Evolutionary conservation across 2,113 vertebrate species (phyloP), one percentile per base, ranked within the genome.

Genomic region (Platysternon megacephalum): DNA sequence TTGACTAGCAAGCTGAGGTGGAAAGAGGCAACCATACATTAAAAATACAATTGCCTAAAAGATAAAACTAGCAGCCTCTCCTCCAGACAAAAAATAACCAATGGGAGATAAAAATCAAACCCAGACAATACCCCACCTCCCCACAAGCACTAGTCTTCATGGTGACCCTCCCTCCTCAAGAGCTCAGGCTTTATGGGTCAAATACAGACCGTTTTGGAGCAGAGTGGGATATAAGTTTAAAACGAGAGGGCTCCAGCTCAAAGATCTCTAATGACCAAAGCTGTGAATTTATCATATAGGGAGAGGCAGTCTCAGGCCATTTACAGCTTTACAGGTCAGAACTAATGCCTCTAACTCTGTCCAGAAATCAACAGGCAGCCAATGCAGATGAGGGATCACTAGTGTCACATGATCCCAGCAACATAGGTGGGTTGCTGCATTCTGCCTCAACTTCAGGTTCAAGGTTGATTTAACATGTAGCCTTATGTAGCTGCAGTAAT

Each of bases 381-480:
- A 90, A 3, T 44, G 65, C 3, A 6, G 39, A 86, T 32, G 79
- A 58, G 17, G 58, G 48, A 82, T 8, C 5, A 91, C 4, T 14
- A 84, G 58, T 88, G 11, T 5, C 74, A 91, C 56, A 61, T 74
- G 3, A 3, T 35, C 5, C 2, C 11, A 86, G n/a, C 21, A 96
- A 61, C 6, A 52, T 2, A 79, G 1, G 0, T 13, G 24, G 87
- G 11, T 19, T 79, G 42, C 32, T 89, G 58, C 17, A 74, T 28
- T 76, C 21, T 72, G 26, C 26, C 14, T 7, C 55, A 89, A 72
- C 1, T 5, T 1, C 32, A 0, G 0, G 51, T 84, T 93, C 74
- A 46, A 85, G 56, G 8, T 32, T 44, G 68, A n/a, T 89, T 10
- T 44, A 86, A 85, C 90, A 56, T 24, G 14, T 1, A 2, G n/a